Conservation (phyloP, 2,113 vertebrate genomes). For the Seriola aureovittata region DNA sequence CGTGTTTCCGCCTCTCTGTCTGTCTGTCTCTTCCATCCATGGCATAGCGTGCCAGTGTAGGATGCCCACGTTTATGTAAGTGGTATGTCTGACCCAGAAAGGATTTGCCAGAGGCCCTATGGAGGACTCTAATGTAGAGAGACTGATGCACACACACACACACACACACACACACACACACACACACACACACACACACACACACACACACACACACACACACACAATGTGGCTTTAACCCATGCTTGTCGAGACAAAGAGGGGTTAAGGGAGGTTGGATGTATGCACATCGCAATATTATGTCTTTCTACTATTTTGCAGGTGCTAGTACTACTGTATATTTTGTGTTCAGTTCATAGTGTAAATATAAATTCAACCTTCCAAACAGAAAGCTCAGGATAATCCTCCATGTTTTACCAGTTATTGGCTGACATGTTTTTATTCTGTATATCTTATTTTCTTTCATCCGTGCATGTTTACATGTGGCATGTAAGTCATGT, state of each 20-base stretch:
- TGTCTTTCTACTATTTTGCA: constrained; percentile 7
- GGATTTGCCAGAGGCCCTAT: constrained; percentile 66
- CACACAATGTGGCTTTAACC: constrained; percentile 42
- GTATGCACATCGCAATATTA: constrained; percentile 14
- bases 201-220: neutral
- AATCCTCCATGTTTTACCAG: neutral
- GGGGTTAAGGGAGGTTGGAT: constrained; percentile 45
- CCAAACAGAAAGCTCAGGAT: neutral
- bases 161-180: constrained; percentile 26
- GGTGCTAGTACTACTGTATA: neutral
- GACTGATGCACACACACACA: constrained; percentile 48
- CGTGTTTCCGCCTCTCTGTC: constrained; percentile 34
- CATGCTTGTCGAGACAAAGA: constrained; percentile 44
- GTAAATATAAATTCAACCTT: neutral
- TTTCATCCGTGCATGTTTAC: constrained; percentile 4
- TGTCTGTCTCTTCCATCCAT: constrained; percentile 31
- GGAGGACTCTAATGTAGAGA: constrained; percentile 49
- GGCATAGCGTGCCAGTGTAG: constrained; percentile 49
- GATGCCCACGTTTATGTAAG: constrained; percentile 65
- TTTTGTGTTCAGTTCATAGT: neutral
- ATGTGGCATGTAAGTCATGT: constrained; percentile 12
- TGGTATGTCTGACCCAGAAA: constrained; percentile 79
- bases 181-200: constrained; percentile 37
- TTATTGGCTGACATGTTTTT: neutral
- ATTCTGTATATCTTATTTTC: neutral